Conservation (phyloP, 2,888 invertebrate species). For the Drosophila birchii region DNA sequence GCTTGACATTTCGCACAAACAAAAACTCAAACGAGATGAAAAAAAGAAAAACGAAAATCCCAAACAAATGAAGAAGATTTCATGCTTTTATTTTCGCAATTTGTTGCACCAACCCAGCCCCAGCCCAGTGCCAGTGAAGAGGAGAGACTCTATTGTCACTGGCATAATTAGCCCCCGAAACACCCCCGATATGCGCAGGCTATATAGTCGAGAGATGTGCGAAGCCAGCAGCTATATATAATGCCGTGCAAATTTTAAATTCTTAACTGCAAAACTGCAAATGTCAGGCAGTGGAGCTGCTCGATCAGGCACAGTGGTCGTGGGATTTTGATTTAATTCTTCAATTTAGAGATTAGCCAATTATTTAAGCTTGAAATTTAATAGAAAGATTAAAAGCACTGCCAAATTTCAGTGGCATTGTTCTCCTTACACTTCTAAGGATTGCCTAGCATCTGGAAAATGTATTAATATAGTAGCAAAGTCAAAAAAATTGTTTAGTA, state of each 20-base stretch:
- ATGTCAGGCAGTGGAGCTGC: constrained; percentile 55
- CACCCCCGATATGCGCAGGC: constrained; percentile 22
- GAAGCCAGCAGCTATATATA: constrained; percentile 1
- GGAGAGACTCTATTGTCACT: constrained; percentile 41
- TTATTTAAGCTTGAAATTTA: background rate
- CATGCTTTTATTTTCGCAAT: constrained; percentile 75
- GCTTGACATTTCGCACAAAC: constrained; percentile 76
- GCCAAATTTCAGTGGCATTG: background rate
- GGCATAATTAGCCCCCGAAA: constrained; percentile 52
- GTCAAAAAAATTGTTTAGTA: background rate
- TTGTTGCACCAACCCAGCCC: constrained; percentile 61
- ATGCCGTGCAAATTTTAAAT: constrained; percentile 38
- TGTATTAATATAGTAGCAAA: background rate
- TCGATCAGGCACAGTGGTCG: constrained; percentile 47
- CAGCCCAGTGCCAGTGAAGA: constrained; percentile 52
- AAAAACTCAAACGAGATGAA: constrained; percentile 17
- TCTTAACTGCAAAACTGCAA: constrained; percentile 50
- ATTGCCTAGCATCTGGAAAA: background rate
- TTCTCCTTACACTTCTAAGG: background rate
- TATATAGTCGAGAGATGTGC: background rate
- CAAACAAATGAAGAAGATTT: constrained; percentile 50
- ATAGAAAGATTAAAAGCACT: too few relatives aligned
- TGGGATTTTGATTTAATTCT: background rate
- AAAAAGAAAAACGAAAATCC: constrained; percentile 9
- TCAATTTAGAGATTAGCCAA: background rate